Evolutionary conservation across 1,140 invertebrate genomes (phyloP).

Genomic region (Mamestra configurata): DNA sequence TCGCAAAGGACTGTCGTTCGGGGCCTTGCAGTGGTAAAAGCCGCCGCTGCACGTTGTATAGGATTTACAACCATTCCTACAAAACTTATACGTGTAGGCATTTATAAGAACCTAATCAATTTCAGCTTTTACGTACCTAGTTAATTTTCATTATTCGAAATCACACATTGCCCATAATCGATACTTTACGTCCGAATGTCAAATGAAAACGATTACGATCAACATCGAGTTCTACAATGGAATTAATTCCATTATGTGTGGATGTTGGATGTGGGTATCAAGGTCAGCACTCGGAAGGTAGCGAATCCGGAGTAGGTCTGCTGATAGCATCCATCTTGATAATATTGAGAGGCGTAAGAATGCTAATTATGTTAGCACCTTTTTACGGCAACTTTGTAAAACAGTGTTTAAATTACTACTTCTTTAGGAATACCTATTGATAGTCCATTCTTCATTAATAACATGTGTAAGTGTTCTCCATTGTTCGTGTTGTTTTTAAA

Average conservation of each 20-base stretch:
- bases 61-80: too few species aligned
- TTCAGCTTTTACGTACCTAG: too few species aligned
- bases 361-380: not conserved
- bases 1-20: too few species aligned
- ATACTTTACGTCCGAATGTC: not conserved
- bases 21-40: too few species aligned
- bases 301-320: not conserved
- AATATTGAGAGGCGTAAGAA: not conserved
- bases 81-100: too few species aligned
- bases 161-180: not conserved
- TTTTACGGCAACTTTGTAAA: not conserved
- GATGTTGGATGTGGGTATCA: constrained; percentile 22
- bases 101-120: too few species aligned
- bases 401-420: too few species aligned
- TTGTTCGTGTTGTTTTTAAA: too few species aligned
- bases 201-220: constrained; percentile 7
- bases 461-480: too few species aligned
- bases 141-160: not conserved
- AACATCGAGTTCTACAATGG: not conserved
- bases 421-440: too few species aligned
- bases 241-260: not conserved
- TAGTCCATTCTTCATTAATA: too few species aligned
- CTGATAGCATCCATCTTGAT: constrained; percentile 12
- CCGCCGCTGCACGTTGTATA: too few species aligned
- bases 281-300: constrained; percentile 7